Evolutionary conservation across 2,888 invertebrate species (phyloP).

Genomic region (Meteorus cinctellus): DNA sequence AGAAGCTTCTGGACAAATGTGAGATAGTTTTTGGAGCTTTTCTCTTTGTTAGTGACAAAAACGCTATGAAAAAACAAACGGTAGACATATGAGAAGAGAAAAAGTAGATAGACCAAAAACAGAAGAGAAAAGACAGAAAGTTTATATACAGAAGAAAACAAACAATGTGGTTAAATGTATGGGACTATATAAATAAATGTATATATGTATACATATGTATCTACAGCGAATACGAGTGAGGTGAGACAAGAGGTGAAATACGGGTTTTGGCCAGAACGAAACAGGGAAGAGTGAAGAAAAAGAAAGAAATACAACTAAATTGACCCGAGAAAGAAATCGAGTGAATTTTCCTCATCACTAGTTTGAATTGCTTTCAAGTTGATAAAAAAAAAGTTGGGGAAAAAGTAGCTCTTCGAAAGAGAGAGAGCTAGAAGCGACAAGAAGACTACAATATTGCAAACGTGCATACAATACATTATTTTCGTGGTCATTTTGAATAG

Average conservation of each 20-base stretch:
- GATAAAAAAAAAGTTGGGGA: constrained; percentile 27
- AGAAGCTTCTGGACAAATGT: neutral
- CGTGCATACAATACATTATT: neutral
- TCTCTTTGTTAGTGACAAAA: neutral
- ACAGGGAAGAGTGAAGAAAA: neutral
- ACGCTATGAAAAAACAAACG: neutral
- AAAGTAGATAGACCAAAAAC: too few relatives aligned
- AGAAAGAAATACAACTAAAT: neutral
- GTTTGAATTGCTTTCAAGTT: constrained; percentile 44
- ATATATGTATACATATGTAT: neutral
- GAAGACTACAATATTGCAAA: constrained; percentile 15
- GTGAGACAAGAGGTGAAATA: constrained; percentile 12
- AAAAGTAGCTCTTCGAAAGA: neutral
- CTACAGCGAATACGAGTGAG: neutral
- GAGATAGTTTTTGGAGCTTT: neutral
- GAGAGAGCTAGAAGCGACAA: neutral
- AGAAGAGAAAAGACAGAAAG: neutral
- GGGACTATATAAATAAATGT: neutral
- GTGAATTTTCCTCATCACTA: constrained; percentile 22
- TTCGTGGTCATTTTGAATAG: constrained; percentile 28
- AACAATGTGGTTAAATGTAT: neutral
- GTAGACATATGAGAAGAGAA: neutral
- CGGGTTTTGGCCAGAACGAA: neutral
- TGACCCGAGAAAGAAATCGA: neutral
- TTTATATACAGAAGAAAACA: neutral